These are phyloP conservation scores for Ursus arctos DNA, from an alignment of 2,113 vertebrate genomes.

Conservation along the genomic window DNA sequence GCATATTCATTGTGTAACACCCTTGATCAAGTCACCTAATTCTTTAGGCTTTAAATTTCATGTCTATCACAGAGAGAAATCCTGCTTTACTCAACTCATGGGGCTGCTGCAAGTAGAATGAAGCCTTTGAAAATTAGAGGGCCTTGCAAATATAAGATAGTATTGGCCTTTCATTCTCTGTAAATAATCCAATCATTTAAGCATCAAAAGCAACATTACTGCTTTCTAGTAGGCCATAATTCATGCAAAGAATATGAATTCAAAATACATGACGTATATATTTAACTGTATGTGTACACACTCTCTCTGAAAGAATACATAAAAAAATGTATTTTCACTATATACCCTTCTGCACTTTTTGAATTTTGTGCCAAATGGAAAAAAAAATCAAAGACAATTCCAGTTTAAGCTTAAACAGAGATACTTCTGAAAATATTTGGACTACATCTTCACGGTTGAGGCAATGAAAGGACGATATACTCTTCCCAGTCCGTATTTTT, in stretches of 20 bases:
- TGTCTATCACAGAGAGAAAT: background rate
- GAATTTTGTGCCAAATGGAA: background rate
- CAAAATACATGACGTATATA: background rate
- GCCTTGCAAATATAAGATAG: background rate
- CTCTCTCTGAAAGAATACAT: background rate
- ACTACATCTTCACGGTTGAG: background rate
- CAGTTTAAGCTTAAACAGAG: background rate
- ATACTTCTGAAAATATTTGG: background rate
- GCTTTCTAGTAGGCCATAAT: background rate
- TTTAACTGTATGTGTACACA: background rate
- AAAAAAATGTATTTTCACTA: background rate
- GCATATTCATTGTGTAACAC: background rate
- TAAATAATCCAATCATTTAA: conserved; percentile 5
- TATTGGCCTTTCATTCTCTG: background rate
- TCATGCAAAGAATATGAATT: conserved; percentile 17
- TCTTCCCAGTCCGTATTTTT: background rate
- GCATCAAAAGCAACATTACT: background rate
- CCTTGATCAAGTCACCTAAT: background rate
- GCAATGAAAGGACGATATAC: background rate
- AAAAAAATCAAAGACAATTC: background rate
- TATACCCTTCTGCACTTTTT: background rate
- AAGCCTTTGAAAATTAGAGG: background rate
- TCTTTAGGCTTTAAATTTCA: background rate
- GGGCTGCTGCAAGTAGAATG: background rate
- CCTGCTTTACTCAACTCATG: background rate